phyloP scores from a whole-genome alignment of 1,140 invertebrate species.

The Colletes latitarsis region DNA sequence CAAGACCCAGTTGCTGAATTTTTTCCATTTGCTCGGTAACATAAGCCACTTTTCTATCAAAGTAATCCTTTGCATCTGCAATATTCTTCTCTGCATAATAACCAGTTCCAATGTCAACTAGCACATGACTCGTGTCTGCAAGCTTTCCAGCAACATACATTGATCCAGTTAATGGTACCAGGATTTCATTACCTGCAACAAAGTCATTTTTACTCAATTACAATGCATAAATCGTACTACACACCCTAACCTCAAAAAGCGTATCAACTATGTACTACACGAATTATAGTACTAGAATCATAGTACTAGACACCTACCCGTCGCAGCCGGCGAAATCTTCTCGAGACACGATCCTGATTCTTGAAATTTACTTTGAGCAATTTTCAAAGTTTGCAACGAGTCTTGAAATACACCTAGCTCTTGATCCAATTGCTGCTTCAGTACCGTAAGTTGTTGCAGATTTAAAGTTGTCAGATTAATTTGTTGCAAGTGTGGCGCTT shows the following conservation, averaged over 20 bases:
- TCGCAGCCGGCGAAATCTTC: conserved; percentile 87
- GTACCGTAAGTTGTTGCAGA: conserved; percentile 88
- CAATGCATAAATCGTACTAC: not conserved
- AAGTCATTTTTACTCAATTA: not conserved
- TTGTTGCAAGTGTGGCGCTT: conserved; percentile 85
- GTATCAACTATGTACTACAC: not conserved
- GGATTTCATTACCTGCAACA: conserved; percentile 85
- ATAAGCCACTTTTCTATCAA: conserved; percentile 94
- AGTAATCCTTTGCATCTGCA: conserved; percentile 93
- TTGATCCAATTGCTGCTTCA: conserved; percentile 94
- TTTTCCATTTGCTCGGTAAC: conserved; percentile 97
- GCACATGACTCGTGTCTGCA: conserved; percentile 86
- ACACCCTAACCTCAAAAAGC: conserved; percentile 66
- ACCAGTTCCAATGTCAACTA: conserved; percentile 97
- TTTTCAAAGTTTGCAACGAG: conserved; percentile 93
- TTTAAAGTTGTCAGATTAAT: conserved; percentile 90
- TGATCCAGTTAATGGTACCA: conserved; percentile 95
- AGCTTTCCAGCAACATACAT: conserved; percentile 97
- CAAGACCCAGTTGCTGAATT: conserved; percentile 91
- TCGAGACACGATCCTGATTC: conserved; percentile 93
- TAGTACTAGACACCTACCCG: conserved; percentile 82
- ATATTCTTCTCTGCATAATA: conserved; percentile 96
- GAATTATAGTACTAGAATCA: not conserved
- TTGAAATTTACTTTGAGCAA: conserved; percentile 94
- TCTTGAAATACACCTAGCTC: conserved; percentile 93